Evolutionary conservation across 2,113 vertebrate genomes (phyloP).

Genomic region (Sinosuthora webbiana): DNA sequence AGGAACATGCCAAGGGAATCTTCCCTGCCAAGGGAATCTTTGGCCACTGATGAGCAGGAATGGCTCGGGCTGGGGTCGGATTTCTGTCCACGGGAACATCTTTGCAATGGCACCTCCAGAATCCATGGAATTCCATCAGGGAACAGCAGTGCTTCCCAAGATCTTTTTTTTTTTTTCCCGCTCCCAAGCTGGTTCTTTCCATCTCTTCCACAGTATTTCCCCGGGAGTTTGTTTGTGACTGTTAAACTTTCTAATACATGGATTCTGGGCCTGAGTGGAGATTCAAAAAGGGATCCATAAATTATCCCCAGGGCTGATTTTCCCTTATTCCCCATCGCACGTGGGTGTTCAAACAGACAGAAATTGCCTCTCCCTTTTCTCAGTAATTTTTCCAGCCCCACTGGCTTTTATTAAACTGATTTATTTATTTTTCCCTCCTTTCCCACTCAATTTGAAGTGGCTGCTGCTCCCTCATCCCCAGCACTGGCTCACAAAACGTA

Average conservation of each 20-base stretch:
- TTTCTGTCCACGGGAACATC: background rate
- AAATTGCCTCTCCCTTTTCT: constrained; percentile 18
- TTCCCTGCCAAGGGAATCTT: background rate
- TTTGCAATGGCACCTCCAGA: background rate
- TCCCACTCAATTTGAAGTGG: background rate
- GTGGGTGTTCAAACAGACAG: background rate
- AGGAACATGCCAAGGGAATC: background rate
- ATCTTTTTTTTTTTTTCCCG: background rate
- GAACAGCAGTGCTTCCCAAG: background rate
- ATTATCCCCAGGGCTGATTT: background rate
- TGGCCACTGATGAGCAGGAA: background rate
- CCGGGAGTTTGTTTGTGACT: background rate
- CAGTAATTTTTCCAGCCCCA: constrained; percentile 17
- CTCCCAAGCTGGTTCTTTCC: background rate
- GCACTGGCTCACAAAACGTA: background rate
- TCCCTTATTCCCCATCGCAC: background rate
- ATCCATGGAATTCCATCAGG: background rate
- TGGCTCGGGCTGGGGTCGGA: accelerated
- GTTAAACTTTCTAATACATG: background rate
- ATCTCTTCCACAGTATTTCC: background rate
- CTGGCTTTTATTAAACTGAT: background rate
- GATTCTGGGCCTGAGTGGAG: background rate
- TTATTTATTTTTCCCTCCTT: constrained; percentile 9
- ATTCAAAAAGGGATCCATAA: background rate
- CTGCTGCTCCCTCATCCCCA: background rate